Evolutionary conservation across 1,140 invertebrate species (phyloP), one percentile per base, ranked within the genome.

Genomic region (Drosophila arawakana): DNA sequence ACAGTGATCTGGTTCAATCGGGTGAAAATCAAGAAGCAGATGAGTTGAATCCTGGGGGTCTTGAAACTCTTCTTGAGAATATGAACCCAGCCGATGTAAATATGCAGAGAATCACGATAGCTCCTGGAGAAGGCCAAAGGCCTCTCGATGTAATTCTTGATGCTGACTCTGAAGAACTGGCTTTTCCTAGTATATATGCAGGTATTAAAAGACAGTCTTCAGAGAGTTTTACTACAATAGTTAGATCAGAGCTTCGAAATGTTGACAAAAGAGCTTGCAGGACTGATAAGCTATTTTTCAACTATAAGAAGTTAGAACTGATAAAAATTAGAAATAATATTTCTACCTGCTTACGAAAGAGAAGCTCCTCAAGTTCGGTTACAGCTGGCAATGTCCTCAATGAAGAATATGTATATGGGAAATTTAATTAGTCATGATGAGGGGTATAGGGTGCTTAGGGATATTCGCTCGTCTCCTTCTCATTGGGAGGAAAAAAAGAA

Each of bases 231-330:
- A n/a, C 55, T 34, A 60, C 57, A 30, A 35, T 69, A 13, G 47
- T 69, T 44, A 69, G 57, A 44, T 69, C 54, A 10, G 57, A 69
- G 3, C 37, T 69, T 18, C n/a, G 44, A 15, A 69, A 54, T 25
- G 25, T 25, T 2, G 25, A 25, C 25, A 25, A 1, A 25, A 25
- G 25, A 4, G 25, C 25, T 25, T 25, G 25, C 25, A 25, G 25
- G 25, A 25, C 25, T 25, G 25, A 25, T 4, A 25, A 25, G 25
- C 25, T 25, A 25, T 25, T 25, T 25, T 41, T 39, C n/a, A 13
- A 46, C 52, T 69, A 69, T 18, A 18, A 60, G 55, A 69, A 30
- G 47, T 60, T 54, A 69, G 57, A 60, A 35, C 55, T 59, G 30
- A 69, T 30, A 60, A 52, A 55, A 41, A 30, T 10, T 55, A 39